Evolutionary conservation across 2,113 vertebrate genomes (phyloP).

Genomic region (Noctilio leporinus): DNA sequence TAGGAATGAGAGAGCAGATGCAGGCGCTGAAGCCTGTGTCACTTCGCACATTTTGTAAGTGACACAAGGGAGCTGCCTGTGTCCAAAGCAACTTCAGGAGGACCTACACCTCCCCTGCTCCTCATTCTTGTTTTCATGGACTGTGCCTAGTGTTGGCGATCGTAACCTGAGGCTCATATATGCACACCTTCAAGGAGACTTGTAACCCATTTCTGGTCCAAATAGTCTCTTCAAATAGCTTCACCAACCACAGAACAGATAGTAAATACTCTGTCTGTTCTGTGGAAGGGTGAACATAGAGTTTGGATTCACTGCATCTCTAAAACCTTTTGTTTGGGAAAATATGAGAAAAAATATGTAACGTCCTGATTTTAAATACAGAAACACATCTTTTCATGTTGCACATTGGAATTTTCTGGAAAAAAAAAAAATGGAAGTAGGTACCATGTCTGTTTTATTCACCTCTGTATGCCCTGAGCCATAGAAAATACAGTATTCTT

Average conservation of each 20-base stretch:
- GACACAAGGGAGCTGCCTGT: neutral
- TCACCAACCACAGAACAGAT: neutral
- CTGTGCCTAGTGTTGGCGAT: fast-evolving
- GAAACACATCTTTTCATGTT: neutral
- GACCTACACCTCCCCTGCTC: neutral
- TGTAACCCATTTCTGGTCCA: neutral
- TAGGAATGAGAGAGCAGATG: neutral
- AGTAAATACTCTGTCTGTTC: neutral
- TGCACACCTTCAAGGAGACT: neutral
- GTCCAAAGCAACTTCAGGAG: neutral
- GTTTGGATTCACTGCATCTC: neutral
- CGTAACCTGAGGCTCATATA: neutral
- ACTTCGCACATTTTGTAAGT: neutral
- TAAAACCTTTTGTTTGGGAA: neutral
- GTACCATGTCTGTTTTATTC: neutral
- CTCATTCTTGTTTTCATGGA: neutral
- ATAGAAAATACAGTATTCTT: neutral
- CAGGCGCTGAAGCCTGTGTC: neutral
- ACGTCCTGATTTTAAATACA: neutral
- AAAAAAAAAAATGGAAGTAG: neutral
- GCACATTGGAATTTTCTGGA: neutral
- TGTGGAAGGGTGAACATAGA: neutral
- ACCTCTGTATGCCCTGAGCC: neutral
- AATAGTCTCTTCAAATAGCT: neutral
- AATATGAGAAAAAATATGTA: neutral